Evolutionary conservation across 1,140 invertebrate genomes (phyloP).

Genomic region (Carcinoscorpius rotundicauda): DNA sequence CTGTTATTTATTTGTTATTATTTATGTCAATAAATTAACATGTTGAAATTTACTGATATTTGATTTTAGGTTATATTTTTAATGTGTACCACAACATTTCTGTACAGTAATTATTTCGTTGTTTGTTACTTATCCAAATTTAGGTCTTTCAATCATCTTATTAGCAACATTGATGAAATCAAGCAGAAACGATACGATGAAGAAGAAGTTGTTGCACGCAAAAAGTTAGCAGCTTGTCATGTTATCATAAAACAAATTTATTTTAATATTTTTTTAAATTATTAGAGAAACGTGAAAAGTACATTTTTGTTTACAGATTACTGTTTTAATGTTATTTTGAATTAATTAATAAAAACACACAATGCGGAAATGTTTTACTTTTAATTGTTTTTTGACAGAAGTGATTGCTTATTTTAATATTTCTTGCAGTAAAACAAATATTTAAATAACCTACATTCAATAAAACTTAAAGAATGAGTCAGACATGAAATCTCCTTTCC

Average conservation of each 20-base stretch:
- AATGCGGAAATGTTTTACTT: slow-evolving; percentile 26
- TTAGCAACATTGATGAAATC: slow-evolving; percentile 71
- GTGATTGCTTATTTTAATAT: no score
- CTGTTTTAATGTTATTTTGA: slow-evolving; percentile 18
- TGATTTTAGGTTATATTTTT: no score
- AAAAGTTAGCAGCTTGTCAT: background rate
- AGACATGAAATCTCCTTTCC: no score
- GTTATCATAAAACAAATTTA: background rate
- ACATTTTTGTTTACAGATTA: slow-evolving; percentile 3
- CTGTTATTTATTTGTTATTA: slow-evolving; percentile 4
- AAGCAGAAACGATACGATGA: slow-evolving; percentile 78
- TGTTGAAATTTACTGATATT: no score
- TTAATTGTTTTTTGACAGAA: slow-evolving; percentile 8
- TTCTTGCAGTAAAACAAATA: no score
- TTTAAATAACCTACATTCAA: no score
- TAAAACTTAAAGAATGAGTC: no score
- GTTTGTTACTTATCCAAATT: slow-evolving; percentile 22
- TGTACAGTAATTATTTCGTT: background rate
- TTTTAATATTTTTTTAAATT: slow-evolving; percentile 4
- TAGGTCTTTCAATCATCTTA: slow-evolving; percentile 83
- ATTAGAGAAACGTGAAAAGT: background rate
- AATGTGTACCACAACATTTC: no score
- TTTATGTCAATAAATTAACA: background rate
- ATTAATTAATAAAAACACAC: background rate
- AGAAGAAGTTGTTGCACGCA: slow-evolving; percentile 23